These are phyloP conservation scores for Epizoanthus illoricatus DNA, from an alignment of 92 coral and sea anemone genomes.

Conservation along the genomic window DNA sequence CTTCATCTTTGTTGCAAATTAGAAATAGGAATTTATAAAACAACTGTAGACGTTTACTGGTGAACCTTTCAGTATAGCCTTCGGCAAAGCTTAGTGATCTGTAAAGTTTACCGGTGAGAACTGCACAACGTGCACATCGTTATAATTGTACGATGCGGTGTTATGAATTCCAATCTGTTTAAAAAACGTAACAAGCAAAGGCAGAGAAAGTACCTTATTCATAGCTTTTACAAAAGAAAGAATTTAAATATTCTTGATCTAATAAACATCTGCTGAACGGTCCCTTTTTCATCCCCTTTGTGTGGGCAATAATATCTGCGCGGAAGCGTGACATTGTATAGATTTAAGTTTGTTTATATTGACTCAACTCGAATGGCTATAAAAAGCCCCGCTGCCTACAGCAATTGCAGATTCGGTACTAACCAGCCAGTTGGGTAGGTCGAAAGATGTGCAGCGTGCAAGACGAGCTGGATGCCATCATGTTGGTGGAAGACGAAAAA, in stretches of 20 bases:
- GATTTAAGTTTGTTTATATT: constrained; percentile 38
- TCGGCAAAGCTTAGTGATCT: constrained; percentile 39
- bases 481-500: constrained; percentile 38
- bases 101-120: constrained; percentile 25
- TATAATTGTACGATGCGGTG: constrained; percentile 9
- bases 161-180: constrained; percentile 40
- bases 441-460: constrained; percentile 40
- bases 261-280: constrained; percentile 44
- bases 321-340: constrained; percentile 43
- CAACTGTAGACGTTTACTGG: background rate
- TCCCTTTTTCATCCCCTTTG: constrained; percentile 35
- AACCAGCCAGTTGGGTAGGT: constrained; percentile 11
- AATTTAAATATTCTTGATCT: constrained; percentile 35
- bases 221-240: constrained; percentile 23
- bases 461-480: constrained; percentile 36
- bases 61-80: constrained; percentile 32
- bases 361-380: constrained; percentile 38
- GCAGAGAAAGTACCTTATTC: constrained; percentile 29
- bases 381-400: constrained; percentile 46
- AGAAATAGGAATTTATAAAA: too few species aligned
- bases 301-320: constrained; percentile 42
- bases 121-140: constrained; percentile 24
- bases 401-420: constrained; percentile 28
- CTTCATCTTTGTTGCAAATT: too few species aligned
- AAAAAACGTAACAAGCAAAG: constrained; percentile 27